A percentile compares a stretch with the other conserved stretches of the same genome.
Evolutionary conservation across 2,113 vertebrate genomes (phyloP).

Genomic region (Probosciger aterrimus): DNA sequence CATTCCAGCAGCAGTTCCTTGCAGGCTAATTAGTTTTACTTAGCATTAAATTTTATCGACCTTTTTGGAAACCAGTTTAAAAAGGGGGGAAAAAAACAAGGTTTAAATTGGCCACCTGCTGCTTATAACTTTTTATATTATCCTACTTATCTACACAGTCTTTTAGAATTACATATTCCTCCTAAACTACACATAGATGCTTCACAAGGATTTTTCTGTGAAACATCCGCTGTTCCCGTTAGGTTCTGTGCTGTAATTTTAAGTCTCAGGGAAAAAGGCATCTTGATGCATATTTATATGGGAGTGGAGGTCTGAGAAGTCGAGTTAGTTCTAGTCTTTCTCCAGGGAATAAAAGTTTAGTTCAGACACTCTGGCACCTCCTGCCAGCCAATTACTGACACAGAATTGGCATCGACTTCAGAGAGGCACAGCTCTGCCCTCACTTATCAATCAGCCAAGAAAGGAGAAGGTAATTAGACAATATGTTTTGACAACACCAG

Average conservation of each 20-base stretch:
- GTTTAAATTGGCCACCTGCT: constrained; percentile 32
- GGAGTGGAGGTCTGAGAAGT: not conserved
- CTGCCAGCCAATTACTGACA: constrained; percentile 42
- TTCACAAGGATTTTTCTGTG: constrained; percentile 13
- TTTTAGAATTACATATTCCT: constrained; percentile 45
- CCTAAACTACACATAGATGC: not conserved
- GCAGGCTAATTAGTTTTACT: constrained; percentile 51
- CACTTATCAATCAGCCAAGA: constrained; percentile 59
- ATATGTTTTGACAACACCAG: constrained; percentile 58
- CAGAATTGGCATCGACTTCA: constrained; percentile 41
- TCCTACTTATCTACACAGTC: constrained; percentile 16
- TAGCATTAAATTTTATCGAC: constrained; percentile 37
- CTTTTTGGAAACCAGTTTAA: constrained; percentile 8
- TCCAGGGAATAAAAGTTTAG: constrained; percentile 24
- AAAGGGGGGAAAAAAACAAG: not conserved
- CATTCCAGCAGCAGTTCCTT: constrained; percentile 54
- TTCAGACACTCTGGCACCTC: constrained; percentile 34
- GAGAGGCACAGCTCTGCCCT: constrained; percentile 54
- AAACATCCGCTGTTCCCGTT: constrained; percentile 27
- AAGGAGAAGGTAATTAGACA: constrained; percentile 62
- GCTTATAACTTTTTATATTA: constrained; percentile 31
- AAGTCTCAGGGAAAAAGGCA: constrained; percentile 29
- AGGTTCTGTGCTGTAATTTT: constrained; percentile 15
- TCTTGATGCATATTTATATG: constrained; percentile 5
- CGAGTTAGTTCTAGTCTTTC: constrained; percentile 24